Base-by-base conservation (phyloP, 1,140 invertebrate genomes). In the Drosophila pallidifrons region DNA sequence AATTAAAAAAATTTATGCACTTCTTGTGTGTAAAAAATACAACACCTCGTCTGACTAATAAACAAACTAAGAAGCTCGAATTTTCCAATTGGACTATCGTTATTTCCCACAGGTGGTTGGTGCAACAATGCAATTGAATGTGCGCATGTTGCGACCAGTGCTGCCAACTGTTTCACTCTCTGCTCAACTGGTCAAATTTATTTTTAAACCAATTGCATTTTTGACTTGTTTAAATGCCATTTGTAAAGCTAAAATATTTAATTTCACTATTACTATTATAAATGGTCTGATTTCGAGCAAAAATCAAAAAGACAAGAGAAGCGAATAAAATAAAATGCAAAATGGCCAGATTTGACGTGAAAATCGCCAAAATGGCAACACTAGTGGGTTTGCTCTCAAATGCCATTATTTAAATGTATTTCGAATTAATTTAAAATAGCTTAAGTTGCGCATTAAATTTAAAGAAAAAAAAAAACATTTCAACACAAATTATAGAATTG, bases 401-500 rank as follows among this genome's bases (percentile, higher is more conserved):
- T 87, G 82, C 83, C 81, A 68, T 80, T 72, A 71, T 73, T 79
- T 63, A 68, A 65, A 45, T 75, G 57, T 87, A 88, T 88, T 87
- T 88, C 80, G 82, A 78, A 75, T 82, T 74, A 59, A 20, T 79
- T 79, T 74, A 55, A 82, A 82, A 63, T 88, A 87, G 79, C 76
- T 75, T 74, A 82, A 82, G 73, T 82, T 67, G 72, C 82, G 75
- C n/a, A 64, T 68, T 76, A 67, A 81, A 66, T 55, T 47, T 55
- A 64, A 69, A 70, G 68, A 78, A 76, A 79, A 69, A 54, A 54
- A 32, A 38, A 10, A 38, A 3, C 10, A 38, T 38, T 38, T 32
- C 41, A 60, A 69, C 57, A 65, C 68, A 57, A 70, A 74, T 74
- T 71, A 38, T 38, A 43, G 49, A 71, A 51, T 72, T 81, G 69